Percentiles rank a stretch among this genome's conserved stretches.
Conservation (phyloP, 2,113 vertebrate species). For the Microtus montanus region DNA sequence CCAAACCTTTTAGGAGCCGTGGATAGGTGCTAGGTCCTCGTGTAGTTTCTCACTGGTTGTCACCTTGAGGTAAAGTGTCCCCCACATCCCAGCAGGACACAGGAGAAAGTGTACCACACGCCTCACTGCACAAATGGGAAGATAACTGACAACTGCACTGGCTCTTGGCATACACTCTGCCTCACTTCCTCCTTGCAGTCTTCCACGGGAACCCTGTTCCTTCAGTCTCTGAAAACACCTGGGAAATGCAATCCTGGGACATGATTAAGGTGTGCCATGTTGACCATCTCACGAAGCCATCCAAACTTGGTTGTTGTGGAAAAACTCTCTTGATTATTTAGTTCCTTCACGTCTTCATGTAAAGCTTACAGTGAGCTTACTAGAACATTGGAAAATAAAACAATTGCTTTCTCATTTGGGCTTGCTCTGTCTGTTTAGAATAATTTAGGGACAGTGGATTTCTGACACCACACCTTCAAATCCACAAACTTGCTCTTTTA, state of each 20-base stretch:
- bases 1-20: not conserved
- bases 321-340: not conserved
- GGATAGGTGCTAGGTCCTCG: not conserved
- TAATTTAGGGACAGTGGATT: not conserved
- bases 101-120: not conserved
- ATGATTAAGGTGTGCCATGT: not conserved
- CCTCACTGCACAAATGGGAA: fast-evolving
- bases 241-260: not conserved
- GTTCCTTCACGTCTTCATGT: not conserved
- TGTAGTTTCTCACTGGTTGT: not conserved
- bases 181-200: not conserved
- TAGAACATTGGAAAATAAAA: not conserved
- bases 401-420: not conserved
- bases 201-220: not conserved
- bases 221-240: not conserved
- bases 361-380: not conserved
- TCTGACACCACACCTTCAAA: not conserved
- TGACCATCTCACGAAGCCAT: not conserved
- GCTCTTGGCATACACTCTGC: not conserved
- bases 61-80: not conserved
- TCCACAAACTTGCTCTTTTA: not conserved
- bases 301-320: not conserved
- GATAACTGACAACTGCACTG: not conserved
- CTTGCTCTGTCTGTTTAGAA: not conserved
- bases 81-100: not conserved